Evolutionary conservation across 1,140 invertebrate genomes (phyloP).

Genomic region (Campodea augens): DNA sequence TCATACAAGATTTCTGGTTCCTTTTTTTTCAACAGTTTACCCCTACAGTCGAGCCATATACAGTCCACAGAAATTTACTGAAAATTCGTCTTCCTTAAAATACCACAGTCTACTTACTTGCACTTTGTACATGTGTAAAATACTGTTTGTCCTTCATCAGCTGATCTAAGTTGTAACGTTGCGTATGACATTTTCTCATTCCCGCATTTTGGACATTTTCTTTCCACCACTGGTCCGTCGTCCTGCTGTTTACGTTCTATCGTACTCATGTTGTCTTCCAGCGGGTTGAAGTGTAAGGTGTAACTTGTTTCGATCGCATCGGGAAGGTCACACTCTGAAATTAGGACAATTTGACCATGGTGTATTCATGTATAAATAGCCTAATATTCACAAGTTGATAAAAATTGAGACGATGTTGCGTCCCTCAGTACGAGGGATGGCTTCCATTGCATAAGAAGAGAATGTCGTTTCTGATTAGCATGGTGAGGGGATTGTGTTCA

Average conservation of each 20-base stretch:
- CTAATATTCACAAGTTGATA: conserved; percentile 40
- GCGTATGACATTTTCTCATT: conserved; percentile 86
- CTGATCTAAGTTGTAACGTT: conserved; percentile 80
- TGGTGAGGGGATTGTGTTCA: no score
- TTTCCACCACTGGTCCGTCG: conserved; percentile 63
- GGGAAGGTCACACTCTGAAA: not conserved
- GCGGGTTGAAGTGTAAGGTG: conserved; percentile 43
- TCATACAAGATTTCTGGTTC: no score
- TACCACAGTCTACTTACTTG: no score
- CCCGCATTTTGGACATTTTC: conserved; percentile 72
- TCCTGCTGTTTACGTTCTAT: conserved; percentile 21
- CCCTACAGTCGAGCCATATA: no score
- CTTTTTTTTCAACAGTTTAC: no score
- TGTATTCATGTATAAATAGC: conserved; percentile 16
- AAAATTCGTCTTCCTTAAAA: no score
- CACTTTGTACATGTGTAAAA: conserved; percentile 93
- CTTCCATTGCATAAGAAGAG: no score
- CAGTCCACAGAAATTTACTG: no score
- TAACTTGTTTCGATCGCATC: conserved; percentile 29
- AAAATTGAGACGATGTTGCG: no score
- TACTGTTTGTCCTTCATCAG: conserved; percentile 97
- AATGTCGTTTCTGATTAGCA: no score
- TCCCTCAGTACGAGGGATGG: no score
- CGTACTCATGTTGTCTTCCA: conserved; percentile 25
- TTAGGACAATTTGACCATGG: conserved; percentile 5